phyloP scores from a whole-genome alignment of 2,888 invertebrate genomes.

The Lissonota sp. region DNA sequence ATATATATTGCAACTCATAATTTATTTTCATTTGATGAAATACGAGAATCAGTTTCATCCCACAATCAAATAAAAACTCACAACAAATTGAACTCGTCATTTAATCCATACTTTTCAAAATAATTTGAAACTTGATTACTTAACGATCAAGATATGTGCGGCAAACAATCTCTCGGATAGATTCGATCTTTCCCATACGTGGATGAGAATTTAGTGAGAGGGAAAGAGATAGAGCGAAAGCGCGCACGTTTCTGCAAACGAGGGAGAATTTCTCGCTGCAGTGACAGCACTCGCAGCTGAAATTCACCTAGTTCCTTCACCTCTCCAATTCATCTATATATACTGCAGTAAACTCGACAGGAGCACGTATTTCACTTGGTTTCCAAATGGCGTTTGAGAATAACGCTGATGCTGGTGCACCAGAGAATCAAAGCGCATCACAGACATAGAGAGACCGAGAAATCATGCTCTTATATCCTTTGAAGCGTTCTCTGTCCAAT shows the following conservation, averaged over 20 bases:
- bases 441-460: constrained; percentile 7
- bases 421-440: not conserved
- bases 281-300: constrained; percentile 16
- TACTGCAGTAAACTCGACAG: constrained; percentile 32
- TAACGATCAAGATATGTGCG: no score
- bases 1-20: not conserved
- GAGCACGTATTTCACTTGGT: constrained; percentile 60
- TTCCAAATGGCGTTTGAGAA: constrained; percentile 24
- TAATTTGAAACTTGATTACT: no score
- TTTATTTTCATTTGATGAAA: not conserved
- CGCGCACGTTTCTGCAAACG: constrained; percentile 19
- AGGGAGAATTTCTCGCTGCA: constrained; percentile 47
- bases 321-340: constrained; percentile 30
- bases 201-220: not conserved
- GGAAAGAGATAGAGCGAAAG: constrained; percentile 1
- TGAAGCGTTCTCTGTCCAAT: constrained; percentile 38
- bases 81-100: no score
- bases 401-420: constrained; percentile 2
- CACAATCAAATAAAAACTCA: not conserved
- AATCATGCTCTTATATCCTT: constrained; percentile 36
- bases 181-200: no score
- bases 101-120: no score
- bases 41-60: not conserved
- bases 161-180: no score
- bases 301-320: constrained; percentile 24